Evolutionary conservation across 2,888 invertebrate species (phyloP).

Genomic region (Coremacera marginata): DNA sequence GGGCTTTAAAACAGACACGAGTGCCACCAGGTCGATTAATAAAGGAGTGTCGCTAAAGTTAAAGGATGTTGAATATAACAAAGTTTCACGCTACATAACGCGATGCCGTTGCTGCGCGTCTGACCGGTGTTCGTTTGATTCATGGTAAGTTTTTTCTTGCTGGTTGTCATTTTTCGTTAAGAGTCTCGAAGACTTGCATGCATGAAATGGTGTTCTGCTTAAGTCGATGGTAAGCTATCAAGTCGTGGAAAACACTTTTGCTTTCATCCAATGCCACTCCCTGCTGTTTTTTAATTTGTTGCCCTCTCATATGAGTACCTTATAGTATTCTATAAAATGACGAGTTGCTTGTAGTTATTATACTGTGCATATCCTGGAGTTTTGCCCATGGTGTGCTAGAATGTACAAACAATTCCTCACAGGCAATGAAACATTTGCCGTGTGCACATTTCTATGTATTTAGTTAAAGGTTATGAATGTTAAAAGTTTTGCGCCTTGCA

Average conservation of each 20-base stretch:
- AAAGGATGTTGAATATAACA: conserved; percentile 17
- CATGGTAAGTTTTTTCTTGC: background rate
- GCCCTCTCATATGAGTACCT: background rate
- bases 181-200: conserved; percentile 2
- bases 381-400: background rate
- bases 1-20: conserved; percentile 22
- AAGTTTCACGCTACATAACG: conserved; percentile 3
- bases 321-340: background rate
- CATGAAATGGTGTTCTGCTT: background rate
- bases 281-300: conserved; percentile 39
- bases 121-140: background rate
- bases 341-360: background rate
- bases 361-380: background rate
- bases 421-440: conserved; percentile 24
- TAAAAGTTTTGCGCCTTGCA: background rate
- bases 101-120: background rate
- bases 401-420: conserved; percentile 29
- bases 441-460: background rate
- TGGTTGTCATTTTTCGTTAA: background rate
- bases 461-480: background rate
- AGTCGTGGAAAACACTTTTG: conserved; percentile 5
- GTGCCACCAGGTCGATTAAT: conserved; percentile 39
- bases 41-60: conserved; percentile 38
- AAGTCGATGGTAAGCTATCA: background rate
- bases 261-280: conserved; percentile 39